Evolutionary conservation across 1,140 invertebrate genomes (phyloP), one percentile per base, ranked within the genome.

Genomic region (Calosoma granatense): DNA sequence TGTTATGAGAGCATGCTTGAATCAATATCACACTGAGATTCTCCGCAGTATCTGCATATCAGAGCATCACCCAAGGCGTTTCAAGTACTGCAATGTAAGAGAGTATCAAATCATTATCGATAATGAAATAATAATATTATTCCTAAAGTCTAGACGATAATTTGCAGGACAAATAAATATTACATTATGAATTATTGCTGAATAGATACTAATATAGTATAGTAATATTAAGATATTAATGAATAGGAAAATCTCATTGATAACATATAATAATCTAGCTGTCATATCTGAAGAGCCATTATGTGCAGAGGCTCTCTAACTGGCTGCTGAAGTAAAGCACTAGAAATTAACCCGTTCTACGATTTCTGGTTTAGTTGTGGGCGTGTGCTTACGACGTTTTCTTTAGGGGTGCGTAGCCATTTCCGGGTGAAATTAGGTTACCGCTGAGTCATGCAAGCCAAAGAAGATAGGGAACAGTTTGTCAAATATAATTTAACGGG

Each of bases 1-100:
- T 47, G 17, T 47, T 47, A 47, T 47, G 6, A 47, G 9, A 47
- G 41, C 41, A 47, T 12, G 17, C 41, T 47, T 47, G 41, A 47
- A 17, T 47, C 41, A 47, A 47, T 47, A 47, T 12, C 41, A 30
- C n/a, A n/a, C 26, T 30, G 26, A 6, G 26, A 30, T 30, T 30
- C 26, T n/a, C n/a, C 14, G 14, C 26, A 30, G 26, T 30, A 30
- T 30, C 26, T 14, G 14, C 4, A 30, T 30, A 4, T 30, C n/a
- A 30, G 26, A 30, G 26, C 4, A 30, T 30, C 4, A 30, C 26
- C 14, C 26, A n/a, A n/a, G n/a, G n/a, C n/a, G n/a, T n/a, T 36
- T 36, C 26, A 36, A 36, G 26, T 9, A 9, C 26, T 9, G n/a
- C 26, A 36, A n/a, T 36, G 6, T 36, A 36, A n/a, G 6, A 36